Base-by-base conservation (phyloP, 92 coral and sea anemone species). In the Montipora capitata region DNA sequence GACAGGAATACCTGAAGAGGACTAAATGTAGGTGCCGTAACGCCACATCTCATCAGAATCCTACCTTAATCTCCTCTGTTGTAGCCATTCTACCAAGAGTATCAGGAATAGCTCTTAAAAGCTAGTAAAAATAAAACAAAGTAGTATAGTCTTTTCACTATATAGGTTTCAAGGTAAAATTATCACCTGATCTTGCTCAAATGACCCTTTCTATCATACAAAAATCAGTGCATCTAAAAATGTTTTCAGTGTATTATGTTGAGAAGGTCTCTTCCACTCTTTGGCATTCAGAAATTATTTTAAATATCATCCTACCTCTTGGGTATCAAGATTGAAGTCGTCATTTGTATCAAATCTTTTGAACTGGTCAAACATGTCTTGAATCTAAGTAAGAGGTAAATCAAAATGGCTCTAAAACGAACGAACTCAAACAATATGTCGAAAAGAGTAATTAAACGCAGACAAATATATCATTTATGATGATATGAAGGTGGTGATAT, bases 11-110 rank as follows among this genome's bases (percentile, higher is more conserved):
- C 35, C 35, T 27, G 35, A 27, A 27, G 35, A 27, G 35, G 35
- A 27, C 35, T 27, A 27, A 27, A 27, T 27, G 35, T 27, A 27
- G 35, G 35, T 27, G 35, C 35, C 35, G 35, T 27, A 27, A 27
- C 35, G 35, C 35, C 35, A 48, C 52, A 48, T 5, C 52, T 10
- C 15, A 7, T 39, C n/a, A 4, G 59, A 42, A 7, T 2, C 65
- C 7, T 72, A 96, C 99, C 92, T 95, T 91, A 2, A 97, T 92
- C 89, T 97, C 99, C 86, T 97, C 99, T 10, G 99, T 97, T 0
- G 99, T 97, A 1, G 97, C 96, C 99, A 97, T 97, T 89, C 98
- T 88, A 45, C 99, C 99, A 54, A 97, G 82, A 2, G 94, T 85
- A 61, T 95, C 99, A 2, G 99, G 99, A 57, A 97, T 95, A 2